A percentile compares a stretch with the other conserved stretches of the same genome.
Evolutionary conservation across 2,888 invertebrate genomes (phyloP).

Genomic region (Trichacis sp.): DNA sequence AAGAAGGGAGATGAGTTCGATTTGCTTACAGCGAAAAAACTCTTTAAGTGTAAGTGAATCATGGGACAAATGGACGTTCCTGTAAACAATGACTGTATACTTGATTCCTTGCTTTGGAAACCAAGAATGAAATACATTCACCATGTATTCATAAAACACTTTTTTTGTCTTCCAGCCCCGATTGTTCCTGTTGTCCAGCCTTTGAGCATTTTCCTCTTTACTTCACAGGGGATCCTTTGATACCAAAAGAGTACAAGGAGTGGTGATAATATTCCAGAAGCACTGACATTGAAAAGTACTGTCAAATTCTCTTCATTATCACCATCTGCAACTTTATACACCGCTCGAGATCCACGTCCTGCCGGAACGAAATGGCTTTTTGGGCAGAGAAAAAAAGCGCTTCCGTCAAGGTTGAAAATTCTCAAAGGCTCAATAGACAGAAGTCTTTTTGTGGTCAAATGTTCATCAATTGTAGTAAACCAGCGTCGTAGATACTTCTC

Average conservation of each 20-base stretch:
- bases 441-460: slow-evolving; percentile 38
- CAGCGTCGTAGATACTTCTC: slow-evolving; percentile 48
- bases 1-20: slow-evolving; percentile 8
- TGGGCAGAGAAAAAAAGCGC: slow-evolving; percentile 44
- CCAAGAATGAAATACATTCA: slow-evolving; percentile 60
- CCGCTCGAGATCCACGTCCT: slow-evolving; percentile 35
- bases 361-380: slow-evolving; percentile 49
- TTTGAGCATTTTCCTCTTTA: slow-evolving; percentile 42
- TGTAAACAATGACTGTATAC: neutral
- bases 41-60: neutral
- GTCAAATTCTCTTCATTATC: slow-evolving; percentile 37
- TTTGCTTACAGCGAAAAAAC: slow-evolving; percentile 1
- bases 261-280: slow-evolving; percentile 28
- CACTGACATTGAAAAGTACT: slow-evolving; percentile 30
- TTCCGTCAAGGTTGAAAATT: slow-evolving; percentile 48
- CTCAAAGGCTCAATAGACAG: slow-evolving; percentile 43
- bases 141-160: slow-evolving; percentile 61
- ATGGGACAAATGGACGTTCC: neutral
- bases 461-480: slow-evolving; percentile 46
- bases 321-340: neutral
- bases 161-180: slow-evolving; percentile 65
- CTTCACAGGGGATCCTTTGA: slow-evolving; percentile 15
- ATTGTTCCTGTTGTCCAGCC: slow-evolving; percentile 60
- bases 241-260: slow-evolving; percentile 30
- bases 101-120: slow-evolving; percentile 46